Evolutionary conservation across 2,113 vertebrate genomes (phyloP), one percentile per base, ranked within the genome.

Genomic region (Condylura cristata): DNA sequence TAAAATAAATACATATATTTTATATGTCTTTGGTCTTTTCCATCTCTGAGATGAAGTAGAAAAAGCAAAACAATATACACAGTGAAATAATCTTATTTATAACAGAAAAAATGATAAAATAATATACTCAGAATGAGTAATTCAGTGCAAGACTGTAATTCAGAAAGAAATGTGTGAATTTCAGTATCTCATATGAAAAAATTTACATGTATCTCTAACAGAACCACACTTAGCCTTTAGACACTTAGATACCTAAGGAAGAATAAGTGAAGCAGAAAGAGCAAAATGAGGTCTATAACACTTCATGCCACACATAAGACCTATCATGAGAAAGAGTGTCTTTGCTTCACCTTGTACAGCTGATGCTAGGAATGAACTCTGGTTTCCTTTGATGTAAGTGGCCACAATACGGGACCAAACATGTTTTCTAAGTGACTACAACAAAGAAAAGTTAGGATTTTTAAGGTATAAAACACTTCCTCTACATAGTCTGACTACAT

Each of bases 1-100:
- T 95, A 39, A 89, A 70, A 78, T 71, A 91, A 80, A 80, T 72
- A 41, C 68, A 37, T 41, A 22, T 7, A 70, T 22, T 89, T 86
- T 8, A 89, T 79, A 83, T 56, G 12, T 41, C 34, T 84, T 65
- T n/a, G 20, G 8, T 70, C 41, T 90, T 48, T 93, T 48, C 16
- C 17, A 83, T 44, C 53, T 86, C 61, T 90, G 34, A 95, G 28
- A 86, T 89, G 14, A 92, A 39, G 10, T 32, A 91, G 46, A 41
- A 61, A 86, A 81, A 10, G 22, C 8, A 63, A 72, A 74, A 41
- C 11, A 94, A 39, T 94, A 34, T 61, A 75, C 22, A 53, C 1
- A 28, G 0, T 71, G 53, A 32, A 82, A 80, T 24, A 93, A 89
- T 53, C 14, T 83, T 63, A 80, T 1, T 48, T 79, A 70, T 78